phyloP scores from a whole-genome alignment of 2,888 invertebrate species.

The Isoperla grammatica region DNA sequence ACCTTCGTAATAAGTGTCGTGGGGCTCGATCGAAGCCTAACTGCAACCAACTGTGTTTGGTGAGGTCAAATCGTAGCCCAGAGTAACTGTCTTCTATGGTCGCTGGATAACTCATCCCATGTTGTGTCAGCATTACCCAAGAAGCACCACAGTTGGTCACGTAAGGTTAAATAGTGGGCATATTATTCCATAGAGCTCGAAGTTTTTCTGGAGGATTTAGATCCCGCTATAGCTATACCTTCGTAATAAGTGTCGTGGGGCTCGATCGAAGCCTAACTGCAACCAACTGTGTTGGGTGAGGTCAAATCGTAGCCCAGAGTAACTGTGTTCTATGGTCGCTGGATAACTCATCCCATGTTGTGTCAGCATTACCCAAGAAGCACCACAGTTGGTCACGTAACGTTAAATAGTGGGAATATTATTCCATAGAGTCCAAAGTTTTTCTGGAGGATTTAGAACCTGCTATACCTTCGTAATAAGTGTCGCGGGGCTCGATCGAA shows the following conservation, averaged over 20 bases:
- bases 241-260: constrained; percentile 26
- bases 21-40: constrained; percentile 37
- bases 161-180: no score
- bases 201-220: no score
- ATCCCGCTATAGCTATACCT: constrained; percentile 1
- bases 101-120: constrained; percentile 32
- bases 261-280: constrained; percentile 36
- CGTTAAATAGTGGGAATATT: no score
- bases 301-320: constrained; percentile 48
- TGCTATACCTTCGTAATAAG: no score
- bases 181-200: neutral
- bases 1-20: no score
- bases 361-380: constrained; percentile 52
- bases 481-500: constrained; percentile 37
- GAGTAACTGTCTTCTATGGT: constrained; percentile 38
- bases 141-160: constrained; percentile 44
- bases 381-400: constrained; percentile 42
- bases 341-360: constrained; percentile 33
- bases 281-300: constrained; percentile 37
- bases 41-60: constrained; percentile 31
- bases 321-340: constrained; percentile 37
- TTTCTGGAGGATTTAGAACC: no score
- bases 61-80: constrained; percentile 48
- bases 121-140: constrained; percentile 51
- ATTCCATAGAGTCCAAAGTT: no score